Evolutionary conservation across 2,888 invertebrate genomes (phyloP), one percentile per base, ranked within the genome.

Genomic region (Hirtodrosophila histrioides): DNA sequence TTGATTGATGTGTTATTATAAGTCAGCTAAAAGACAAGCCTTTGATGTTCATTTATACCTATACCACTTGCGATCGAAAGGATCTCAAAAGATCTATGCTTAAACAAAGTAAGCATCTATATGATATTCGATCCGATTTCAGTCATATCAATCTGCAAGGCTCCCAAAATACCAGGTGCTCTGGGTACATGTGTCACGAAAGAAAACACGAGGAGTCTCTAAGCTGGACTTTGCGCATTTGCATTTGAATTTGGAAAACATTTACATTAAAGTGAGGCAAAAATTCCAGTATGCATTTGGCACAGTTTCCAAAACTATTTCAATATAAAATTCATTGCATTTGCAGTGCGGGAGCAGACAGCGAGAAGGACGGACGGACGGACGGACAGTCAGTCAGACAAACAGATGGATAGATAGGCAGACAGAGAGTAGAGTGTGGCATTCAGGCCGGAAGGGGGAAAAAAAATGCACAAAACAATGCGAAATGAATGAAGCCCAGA

Each of bases 251-350:
- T 48, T 43, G 37, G 48, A 61, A 65, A 67, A 46, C 54, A 66
- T 57, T 66, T 51, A 68, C 57, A 57, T 75, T 66, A 51, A 68
- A 69, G 45, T 45, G 56, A 66, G 41, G 54, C 69, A 78, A 64
- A 69, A 68, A 77, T 71, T 64, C 75, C 67, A 69, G 77, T 76
- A 17, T 17, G 17, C 17, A 67, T 69, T 6, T 49, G 29, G 37
- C 44, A 31, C 17, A 56, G 61, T 23, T 45, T 70, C 63, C 60
- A 67, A 70, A 82, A 82, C 82, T 86, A 82, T 82, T 82, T 86
- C 86, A 82, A 82, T 82, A 86, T 82, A 86, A 82, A 82, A 82
- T 82, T 82, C 82, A 82, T 86, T 82, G 77, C 84, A 68, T 74
- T 83, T 85, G 48, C 54, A 53, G 29, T 37, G 36, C 3, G 6